Base-by-base conservation (phyloP, 2,888 invertebrate genomes). In the Siphlonurus alternatus region DNA sequence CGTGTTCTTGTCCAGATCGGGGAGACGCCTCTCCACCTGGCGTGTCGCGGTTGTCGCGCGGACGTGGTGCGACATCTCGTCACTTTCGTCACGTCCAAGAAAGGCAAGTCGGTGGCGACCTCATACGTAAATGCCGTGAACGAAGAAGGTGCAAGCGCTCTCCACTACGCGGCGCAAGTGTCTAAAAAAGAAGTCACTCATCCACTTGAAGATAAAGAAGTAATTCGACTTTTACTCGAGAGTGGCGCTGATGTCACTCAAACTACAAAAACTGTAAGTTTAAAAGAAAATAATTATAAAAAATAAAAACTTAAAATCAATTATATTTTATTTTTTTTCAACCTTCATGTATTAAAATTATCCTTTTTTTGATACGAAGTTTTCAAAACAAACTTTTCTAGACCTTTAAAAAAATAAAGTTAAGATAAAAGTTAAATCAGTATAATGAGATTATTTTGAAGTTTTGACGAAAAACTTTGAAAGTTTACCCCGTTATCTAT, bases 11-110 rank as follows among this genome's bases (percentile, higher is more conserved):
- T 72, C 5, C 73, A 95, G 94, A 83, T 81, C 71, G 95, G 97
- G 1, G 97, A 98, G 79, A 98, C 96, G 0, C 91, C 98, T 0
- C 80, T 99, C 19, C 98, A 99, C 73, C 83, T 98, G 74, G 96
- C 97, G 2, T 93, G 94, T 71, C 82, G 91, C 67, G 86, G 87
- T 66, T 91, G 90, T 72, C 83, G 86, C 69, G 89, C 89, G 24
- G 90, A 91, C 67, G 89, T 96, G 0, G 93, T 93, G 0, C 83
- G 84, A 64, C 88, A 93, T 73, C 79, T 99, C 59, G 88, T 98
- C 69, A 83, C 86, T 65, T 89, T 89, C 71, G 87, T 92, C 2
- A 89, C 86, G 75, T 83, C 82, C 61, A 84, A 83, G 66, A 85
- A 85, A 71, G 88, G 89, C 1, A 82, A 85, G 65, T 89, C 88